A percentile compares a stretch with the other conserved stretches of the same genome.
These are phyloP conservation scores for Morpho achilles DNA, from an alignment of 2,888 invertebrate species.

Conservation along the genomic window DNA sequence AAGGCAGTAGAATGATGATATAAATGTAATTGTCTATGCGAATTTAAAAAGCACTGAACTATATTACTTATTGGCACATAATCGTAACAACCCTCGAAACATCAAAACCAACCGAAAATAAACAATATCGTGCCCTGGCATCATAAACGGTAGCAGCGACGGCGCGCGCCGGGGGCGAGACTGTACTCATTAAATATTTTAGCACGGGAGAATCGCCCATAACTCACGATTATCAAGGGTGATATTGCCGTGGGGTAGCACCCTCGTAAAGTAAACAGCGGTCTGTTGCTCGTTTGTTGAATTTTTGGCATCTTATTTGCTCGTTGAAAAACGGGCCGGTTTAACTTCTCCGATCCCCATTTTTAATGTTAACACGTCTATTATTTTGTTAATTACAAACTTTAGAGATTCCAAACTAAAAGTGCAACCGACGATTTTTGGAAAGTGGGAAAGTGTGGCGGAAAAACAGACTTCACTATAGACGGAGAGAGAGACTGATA, in stretches of 20 bases:
- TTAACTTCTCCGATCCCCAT: neutral
- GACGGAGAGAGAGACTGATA: too few relatives aligned
- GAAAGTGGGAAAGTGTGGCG: too few relatives aligned
- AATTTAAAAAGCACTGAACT: too few relatives aligned
- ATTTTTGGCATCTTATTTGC: slow-evolving; percentile 5
- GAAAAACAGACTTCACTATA: too few relatives aligned
- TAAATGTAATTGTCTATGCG: too few relatives aligned
- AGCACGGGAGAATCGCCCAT: slow-evolving; percentile 6
- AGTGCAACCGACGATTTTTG: too few relatives aligned
- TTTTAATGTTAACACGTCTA: slow-evolving; percentile 1
- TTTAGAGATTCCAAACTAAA: too few relatives aligned
- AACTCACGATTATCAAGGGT: slow-evolving; percentile 2
- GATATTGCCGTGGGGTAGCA: neutral
- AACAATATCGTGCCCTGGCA: slow-evolving; percentile 7
- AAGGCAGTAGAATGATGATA: too few relatives aligned
- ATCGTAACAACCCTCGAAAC: neutral
- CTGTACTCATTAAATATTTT: slow-evolving; percentile 13
- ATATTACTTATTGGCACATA: too few relatives aligned
- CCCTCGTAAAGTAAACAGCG: slow-evolving; percentile 6
- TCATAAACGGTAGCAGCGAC: slow-evolving; percentile 8
- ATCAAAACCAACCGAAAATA: neutral
- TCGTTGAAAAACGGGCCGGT: slow-evolving; percentile 1
- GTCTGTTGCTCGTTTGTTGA: neutral
- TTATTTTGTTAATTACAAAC: too few relatives aligned
- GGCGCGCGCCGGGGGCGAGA: slow-evolving; percentile 5